phyloP scores from a whole-genome alignment of 1,140 invertebrate species.

The Pantala flavescens region DNA sequence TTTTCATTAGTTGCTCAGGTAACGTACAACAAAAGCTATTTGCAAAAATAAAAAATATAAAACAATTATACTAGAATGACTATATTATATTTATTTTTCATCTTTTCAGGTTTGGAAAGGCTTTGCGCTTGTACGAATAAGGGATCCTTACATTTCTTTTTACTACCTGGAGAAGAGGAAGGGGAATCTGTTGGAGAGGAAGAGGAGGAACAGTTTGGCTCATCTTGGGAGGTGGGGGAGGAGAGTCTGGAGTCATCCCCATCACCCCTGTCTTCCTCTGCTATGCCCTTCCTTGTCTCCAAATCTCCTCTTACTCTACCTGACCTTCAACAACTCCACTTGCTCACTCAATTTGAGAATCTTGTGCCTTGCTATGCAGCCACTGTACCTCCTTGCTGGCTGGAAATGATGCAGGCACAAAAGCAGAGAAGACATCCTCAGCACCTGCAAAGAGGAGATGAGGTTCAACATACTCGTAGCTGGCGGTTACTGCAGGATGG shows the following conservation, averaged over 20 bases:
- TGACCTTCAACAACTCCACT: constrained; percentile 46
- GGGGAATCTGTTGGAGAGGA: not conserved
- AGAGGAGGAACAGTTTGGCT: not conserved
- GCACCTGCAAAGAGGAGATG: constrained; percentile 61
- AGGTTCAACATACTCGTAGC: constrained; percentile 63
- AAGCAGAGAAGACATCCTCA: constrained; percentile 73
- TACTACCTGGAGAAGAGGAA: constrained; percentile 34
- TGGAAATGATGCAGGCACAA: constrained; percentile 79
- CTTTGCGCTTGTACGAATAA: constrained; percentile 68
- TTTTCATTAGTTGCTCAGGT: no score
- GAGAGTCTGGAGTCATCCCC: not conserved
- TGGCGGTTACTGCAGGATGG: constrained; percentile 78
- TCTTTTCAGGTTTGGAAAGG: constrained; percentile 63
- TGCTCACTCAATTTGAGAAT: constrained; percentile 52
- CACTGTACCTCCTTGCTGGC: constrained; percentile 86
- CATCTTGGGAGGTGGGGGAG: not conserved
- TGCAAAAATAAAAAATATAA: no score
- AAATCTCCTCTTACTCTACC: constrained; percentile 28
- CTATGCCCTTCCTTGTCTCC: not conserved
- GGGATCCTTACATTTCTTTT: constrained; percentile 73
- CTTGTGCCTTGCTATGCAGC: constrained; percentile 57
- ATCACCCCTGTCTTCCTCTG: not conserved
- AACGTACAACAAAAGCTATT: no score
- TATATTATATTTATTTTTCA: no score
- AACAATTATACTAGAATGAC: no score